Conservation (phyloP, 2,888 invertebrate species). For the Hyposoter didymator region DNA sequence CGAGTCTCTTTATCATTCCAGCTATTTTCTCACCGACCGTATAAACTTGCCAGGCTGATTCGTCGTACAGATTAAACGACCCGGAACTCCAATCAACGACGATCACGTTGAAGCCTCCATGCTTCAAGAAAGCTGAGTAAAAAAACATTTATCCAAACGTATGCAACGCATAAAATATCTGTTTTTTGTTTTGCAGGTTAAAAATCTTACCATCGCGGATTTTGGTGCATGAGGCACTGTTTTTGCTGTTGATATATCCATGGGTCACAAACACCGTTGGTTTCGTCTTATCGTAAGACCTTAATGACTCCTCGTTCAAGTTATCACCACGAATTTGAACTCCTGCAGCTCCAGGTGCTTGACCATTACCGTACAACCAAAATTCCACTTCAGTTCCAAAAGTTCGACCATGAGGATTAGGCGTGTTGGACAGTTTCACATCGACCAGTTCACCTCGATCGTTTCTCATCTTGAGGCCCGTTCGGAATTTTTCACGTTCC, state of each 20-base stretch:
- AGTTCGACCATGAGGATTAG: neutral
- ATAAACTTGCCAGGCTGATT: too few relatives aligned
- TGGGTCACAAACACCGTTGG: slow-evolving; percentile 77
- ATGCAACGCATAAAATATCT: too few relatives aligned
- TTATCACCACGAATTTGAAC: too few relatives aligned
- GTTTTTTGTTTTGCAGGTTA: neutral
- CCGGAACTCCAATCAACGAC: too few relatives aligned
- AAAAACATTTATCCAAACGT: too few relatives aligned
- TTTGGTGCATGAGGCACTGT: slow-evolving; percentile 66
- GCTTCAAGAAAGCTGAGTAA: too few relatives aligned
- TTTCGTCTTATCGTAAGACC: slow-evolving; percentile 67
- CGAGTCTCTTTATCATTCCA: too few relatives aligned
- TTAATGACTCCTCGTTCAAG: too few relatives aligned
- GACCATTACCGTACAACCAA: neutral
- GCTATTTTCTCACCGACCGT: too few relatives aligned
- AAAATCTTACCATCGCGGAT: slow-evolving; percentile 75
- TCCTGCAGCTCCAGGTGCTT: neutral
- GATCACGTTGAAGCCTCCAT: too few relatives aligned
- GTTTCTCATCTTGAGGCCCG: neutral
- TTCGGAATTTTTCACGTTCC: neutral
- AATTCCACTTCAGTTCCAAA: neutral
- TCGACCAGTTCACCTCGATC: neutral
- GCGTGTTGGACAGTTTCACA: neutral
- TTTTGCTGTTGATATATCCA: slow-evolving; percentile 73
- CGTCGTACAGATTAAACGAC: too few relatives aligned